Evolutionary conservation across 2,888 invertebrate genomes (phyloP), one percentile per base, ranked within the genome.

Genomic region (Hipparchia sbordonii): DNA sequence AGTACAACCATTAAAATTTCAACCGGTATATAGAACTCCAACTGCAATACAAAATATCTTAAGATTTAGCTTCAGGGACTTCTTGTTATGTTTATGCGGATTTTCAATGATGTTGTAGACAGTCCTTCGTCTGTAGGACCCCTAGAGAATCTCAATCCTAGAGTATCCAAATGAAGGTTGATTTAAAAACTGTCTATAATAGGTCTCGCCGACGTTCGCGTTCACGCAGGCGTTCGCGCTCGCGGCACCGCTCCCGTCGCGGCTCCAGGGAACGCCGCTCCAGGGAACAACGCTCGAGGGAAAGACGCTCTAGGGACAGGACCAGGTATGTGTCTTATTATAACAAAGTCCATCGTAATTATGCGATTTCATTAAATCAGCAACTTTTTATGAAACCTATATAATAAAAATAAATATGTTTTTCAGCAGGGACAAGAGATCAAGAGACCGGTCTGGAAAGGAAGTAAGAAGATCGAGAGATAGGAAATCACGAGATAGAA

Each of bases 401-500:
- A 39, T 39, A 39, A 39, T 39, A 39, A 39, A 39, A 39, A 39
- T 39, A 39, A 39, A 39, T 61, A 56, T 23, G 8, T 48, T 68
- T 67, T 77, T 70, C 62, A 69, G 74, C 77, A 91, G 90, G 87
- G 94, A 90, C 81, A 93, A 84, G 80, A 90, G 85, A 83, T 94
- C 93, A 73, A 91, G 89, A 79, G 94, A 92, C 76, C 90, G 93
- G 33, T 80, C 80, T 9, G 77, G 81, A 46, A 89, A 88, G 78
- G 91, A 91, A 61, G 51, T 51, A 45, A 87, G 88, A 73, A 85
- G 89, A 77, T 91, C 92, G 4, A 87, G 89, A 60, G 94, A 95
- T 59, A 87, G 92, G 72, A 94, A 93, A 76, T 94, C 94, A 75
- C 92, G 95, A 23, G 92, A 93, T 3, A 87, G 92, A 73, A 87